These are phyloP conservation scores for Dicranocentrus wangi DNA, from an alignment of 2,888 invertebrate species.

Conservation along the genomic window DNA sequence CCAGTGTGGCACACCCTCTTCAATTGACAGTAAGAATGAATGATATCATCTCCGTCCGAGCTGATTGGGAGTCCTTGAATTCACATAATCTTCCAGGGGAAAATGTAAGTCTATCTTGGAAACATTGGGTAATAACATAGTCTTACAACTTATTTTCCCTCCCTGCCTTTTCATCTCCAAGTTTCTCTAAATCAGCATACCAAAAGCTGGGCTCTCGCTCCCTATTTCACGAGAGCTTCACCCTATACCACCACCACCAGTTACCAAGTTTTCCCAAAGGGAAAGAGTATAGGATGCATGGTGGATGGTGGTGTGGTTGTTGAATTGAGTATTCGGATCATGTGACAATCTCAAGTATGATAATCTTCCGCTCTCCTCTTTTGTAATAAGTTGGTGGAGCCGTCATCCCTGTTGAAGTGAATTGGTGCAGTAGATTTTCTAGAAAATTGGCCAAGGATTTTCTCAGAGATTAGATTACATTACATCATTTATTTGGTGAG, in stretches of 20 bases:
- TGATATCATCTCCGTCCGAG: conserved; percentile 38
- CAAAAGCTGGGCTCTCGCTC: not conserved
- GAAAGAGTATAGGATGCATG: not conserved
- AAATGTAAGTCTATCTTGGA: conserved; percentile 37
- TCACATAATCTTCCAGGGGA: conserved; percentile 36
- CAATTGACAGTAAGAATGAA: conserved; percentile 38
- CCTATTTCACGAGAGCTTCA: not conserved
- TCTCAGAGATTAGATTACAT: conserved; percentile 62
- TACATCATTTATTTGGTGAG: conserved; percentile 66
- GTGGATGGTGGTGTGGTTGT: no score
- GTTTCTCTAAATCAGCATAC: conserved; percentile 6
- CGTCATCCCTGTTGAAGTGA: conserved; percentile 19
- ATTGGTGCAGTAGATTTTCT: conserved; percentile 26
- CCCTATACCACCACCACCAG: not conserved
- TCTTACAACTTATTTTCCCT: not conserved
- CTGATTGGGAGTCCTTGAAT: conserved; percentile 39
- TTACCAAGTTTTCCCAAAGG: conserved; percentile 20
- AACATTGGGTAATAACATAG: conserved; percentile 26
- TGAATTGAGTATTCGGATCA: conserved; percentile 49
- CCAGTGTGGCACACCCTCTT: conserved; percentile 9
- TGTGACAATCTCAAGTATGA: conserved; percentile 44
- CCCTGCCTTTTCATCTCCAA: not conserved
- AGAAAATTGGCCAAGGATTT: conserved; percentile 37
- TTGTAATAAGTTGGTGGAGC: not conserved
- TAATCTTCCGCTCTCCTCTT: not conserved